A percentile compares a stretch with the other conserved stretches of the same genome.
Evolutionary conservation across 92 coral and sea anemone genomes (phyloP).

Genomic region (Plumapathes pennacea): DNA sequence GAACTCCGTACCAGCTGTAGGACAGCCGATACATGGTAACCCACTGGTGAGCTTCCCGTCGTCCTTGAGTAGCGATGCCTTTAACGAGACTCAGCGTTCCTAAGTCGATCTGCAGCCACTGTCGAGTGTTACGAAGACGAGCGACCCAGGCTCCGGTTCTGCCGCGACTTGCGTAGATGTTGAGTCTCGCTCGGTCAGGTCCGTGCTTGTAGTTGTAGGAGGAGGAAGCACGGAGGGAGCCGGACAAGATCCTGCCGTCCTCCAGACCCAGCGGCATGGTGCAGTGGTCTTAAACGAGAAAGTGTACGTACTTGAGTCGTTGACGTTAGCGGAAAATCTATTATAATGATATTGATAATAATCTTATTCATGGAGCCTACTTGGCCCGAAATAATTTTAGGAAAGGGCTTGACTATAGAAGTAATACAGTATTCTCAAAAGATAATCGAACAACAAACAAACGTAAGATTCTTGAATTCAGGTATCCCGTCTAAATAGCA

Average conservation of each 20-base stretch:
- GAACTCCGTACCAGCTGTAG: slow-evolving; percentile 25
- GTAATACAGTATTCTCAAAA: no score
- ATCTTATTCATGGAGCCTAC: no score
- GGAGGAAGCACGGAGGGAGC: slow-evolving; percentile 22
- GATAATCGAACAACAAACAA: no score
- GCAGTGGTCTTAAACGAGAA: slow-evolving; percentile 5
- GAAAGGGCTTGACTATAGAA: no score
- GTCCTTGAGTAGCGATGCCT: slow-evolving; percentile 66
- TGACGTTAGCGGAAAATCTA: no score
- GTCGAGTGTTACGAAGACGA: slow-evolving; percentile 28
- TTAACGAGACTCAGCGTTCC: slow-evolving; percentile 34
- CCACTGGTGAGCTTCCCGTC: slow-evolving; percentile 42
- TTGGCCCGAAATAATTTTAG: no score
- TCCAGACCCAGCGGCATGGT: slow-evolving; percentile 49
- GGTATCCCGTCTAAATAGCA: no score
- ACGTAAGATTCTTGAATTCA: no score
- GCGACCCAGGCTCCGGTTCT: slow-evolving; percentile 57
- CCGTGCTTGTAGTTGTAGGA: slow-evolving; percentile 16
- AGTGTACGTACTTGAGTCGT: no score
- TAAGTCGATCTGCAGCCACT: slow-evolving; percentile 58
- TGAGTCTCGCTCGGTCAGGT: slow-evolving; percentile 42
- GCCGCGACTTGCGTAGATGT: slow-evolving; percentile 40
- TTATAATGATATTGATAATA: no score
- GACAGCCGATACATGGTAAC: slow-evolving; percentile 32
- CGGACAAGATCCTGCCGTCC: slow-evolving; percentile 41